Percentiles rank a stretch among this genome's conserved stretches.
Evolutionary conservation across 1,140 invertebrate species (phyloP).

Genomic region (Hypsibius dujardini): DNA sequence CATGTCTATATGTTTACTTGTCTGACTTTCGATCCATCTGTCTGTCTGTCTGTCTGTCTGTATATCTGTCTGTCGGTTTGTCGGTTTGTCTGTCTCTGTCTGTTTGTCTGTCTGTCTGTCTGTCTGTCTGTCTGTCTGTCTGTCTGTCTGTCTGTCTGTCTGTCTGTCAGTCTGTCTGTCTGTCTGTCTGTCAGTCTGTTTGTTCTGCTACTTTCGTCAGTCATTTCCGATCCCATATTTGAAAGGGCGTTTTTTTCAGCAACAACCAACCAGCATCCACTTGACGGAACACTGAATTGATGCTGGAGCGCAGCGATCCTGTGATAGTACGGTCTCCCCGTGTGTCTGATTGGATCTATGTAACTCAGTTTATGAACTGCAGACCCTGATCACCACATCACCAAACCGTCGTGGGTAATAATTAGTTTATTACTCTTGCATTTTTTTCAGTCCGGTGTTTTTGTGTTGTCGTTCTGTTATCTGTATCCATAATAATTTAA

Average conservation of each 20-base stretch:
- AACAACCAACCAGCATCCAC: neutral
- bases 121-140: too few relatives aligned
- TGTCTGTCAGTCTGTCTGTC: too few relatives aligned
- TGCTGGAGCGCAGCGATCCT: neutral
- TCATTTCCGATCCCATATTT: too few relatives aligned
- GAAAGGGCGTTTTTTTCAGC: neutral
- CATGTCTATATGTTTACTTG: neutral
- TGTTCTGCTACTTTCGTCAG: too few relatives aligned
- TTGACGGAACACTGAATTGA: neutral
- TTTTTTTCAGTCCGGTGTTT: neutral
- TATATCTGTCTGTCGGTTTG: too few relatives aligned
- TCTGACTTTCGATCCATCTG: neutral
- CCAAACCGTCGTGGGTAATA: neutral
- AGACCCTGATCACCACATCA: neutral
- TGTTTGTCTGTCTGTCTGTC: too few relatives aligned
- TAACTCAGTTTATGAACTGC: neutral
- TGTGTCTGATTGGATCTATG: neutral
- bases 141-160: too few relatives aligned
- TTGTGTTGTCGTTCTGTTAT: neutral
- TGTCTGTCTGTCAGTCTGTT: too few relatives aligned
- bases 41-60: neutral
- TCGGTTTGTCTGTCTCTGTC: too few relatives aligned
- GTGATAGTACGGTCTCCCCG: neutral
- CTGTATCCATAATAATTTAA: neutral
- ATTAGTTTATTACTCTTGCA: neutral